phyloP scores from a whole-genome alignment of 1,140 invertebrate genomes.

The Caenorhabditis inopinata region DNA sequence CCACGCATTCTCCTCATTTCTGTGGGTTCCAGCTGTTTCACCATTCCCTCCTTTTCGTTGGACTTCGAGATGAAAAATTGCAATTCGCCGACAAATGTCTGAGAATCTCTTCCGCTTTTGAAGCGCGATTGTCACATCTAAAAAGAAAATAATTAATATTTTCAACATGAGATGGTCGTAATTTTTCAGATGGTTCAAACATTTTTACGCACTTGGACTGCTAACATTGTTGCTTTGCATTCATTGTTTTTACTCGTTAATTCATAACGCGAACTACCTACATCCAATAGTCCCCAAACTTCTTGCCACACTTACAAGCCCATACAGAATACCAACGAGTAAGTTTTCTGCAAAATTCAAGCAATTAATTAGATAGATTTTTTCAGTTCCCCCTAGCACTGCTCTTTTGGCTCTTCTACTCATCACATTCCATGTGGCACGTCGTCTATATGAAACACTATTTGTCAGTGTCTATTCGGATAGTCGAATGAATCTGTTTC shows the following conservation, averaged over 20 bases:
- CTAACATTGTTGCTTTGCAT: conserved; percentile 44
- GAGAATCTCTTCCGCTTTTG: too few relatives aligned
- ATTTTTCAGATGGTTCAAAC: conserved; percentile 59
- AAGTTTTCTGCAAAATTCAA: too few relatives aligned
- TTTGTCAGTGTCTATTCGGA: conserved; percentile 79
- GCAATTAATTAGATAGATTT: too few relatives aligned
- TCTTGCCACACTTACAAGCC: background rate
- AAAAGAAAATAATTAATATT: too few relatives aligned
- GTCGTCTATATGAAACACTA: conserved; percentile 76
- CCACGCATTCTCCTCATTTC: too few relatives aligned
- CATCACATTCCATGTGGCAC: conserved; percentile 71
- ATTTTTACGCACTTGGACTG: conserved; percentile 61
- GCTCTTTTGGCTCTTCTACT: conserved; percentile 13
- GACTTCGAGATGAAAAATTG: too few relatives aligned
- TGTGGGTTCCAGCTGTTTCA: too few relatives aligned
- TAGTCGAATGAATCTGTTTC: conserved; percentile 76
- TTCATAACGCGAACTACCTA: background rate
- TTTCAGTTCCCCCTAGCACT: conserved; percentile 25
- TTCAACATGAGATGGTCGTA: too few relatives aligned
- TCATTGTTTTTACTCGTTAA: background rate
- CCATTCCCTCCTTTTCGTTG: too few relatives aligned
- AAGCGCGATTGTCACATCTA: too few relatives aligned
- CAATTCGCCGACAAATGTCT: too few relatives aligned
- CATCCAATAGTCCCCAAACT: background rate
- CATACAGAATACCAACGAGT: conserved; percentile 20